Conservation (phyloP, 2,113 vertebrate species). For the Cervus canadensis region DNA sequence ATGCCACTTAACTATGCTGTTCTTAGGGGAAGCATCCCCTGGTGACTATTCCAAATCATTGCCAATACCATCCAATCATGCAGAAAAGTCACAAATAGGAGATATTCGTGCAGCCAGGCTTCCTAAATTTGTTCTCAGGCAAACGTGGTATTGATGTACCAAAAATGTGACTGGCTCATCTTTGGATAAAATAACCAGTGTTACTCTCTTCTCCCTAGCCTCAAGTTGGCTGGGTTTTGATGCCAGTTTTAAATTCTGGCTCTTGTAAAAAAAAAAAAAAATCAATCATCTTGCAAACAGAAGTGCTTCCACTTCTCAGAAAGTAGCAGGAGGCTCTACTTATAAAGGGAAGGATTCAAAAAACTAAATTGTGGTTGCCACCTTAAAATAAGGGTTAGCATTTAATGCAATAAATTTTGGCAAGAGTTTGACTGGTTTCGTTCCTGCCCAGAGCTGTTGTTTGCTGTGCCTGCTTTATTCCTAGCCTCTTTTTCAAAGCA, state of each 20-base stretch:
- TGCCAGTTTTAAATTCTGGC: constrained; percentile 12
- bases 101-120: neutral
- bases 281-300: neutral
- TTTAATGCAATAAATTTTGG: constrained; percentile 35
- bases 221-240: neutral
- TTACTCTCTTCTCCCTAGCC: neutral
- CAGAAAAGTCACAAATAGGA: neutral
- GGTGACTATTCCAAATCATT: neutral
- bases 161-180: neutral
- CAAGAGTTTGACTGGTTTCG: neutral
- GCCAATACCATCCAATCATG: neutral
- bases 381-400: neutral
- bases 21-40: neutral
- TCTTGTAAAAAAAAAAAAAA: neutral
- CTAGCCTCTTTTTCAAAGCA: neutral
- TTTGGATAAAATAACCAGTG: neutral
- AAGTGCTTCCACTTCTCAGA: neutral
- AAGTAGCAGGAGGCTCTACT: neutral
- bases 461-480: neutral
- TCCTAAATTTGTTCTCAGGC: neutral
- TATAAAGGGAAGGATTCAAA: neutral
- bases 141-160: neutral
- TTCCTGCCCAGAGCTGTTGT: neutral
- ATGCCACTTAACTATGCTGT: neutral
- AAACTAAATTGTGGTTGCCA: neutral